Conservation (phyloP, 2,113 vertebrate genomes). For the Tetraodon nigroviridis region DNA sequence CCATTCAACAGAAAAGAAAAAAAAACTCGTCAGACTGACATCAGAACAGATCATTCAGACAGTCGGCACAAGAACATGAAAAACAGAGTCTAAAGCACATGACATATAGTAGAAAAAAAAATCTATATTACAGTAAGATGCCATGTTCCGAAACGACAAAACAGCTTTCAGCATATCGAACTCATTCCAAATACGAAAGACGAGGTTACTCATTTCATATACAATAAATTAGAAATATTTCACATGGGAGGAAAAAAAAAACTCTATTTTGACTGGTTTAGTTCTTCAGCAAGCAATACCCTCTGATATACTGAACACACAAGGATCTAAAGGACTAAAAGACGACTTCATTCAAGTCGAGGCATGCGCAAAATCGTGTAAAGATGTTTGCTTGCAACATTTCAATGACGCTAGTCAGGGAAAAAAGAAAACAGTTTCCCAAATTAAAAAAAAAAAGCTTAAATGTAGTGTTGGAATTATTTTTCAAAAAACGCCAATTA, state of each 20-base stretch:
- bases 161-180: constrained; percentile 37
- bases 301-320: constrained; percentile 48
- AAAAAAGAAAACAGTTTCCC: neutral
- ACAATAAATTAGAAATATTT: constrained; percentile 75
- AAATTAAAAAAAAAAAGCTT: too few relatives aligned
- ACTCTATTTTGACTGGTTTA: constrained; percentile 28
- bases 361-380: constrained; percentile 71
- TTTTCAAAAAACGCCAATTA: too few relatives aligned
- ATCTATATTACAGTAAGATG: constrained; percentile 47
- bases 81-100: constrained; percentile 34
- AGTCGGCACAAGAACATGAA: constrained; percentile 40
- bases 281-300: constrained; percentile 38
- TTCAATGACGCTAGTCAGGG: constrained; percentile 5
- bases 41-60: constrained; percentile 31
- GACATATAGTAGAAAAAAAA: constrained; percentile 10
- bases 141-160: constrained; percentile 28
- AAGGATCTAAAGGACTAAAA: constrained; percentile 42
- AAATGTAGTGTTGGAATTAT: too few relatives aligned
- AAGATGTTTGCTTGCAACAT: constrained; percentile 57
- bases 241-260: constrained; percentile 35
- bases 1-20: constrained; percentile 29
- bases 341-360: constrained; percentile 27
- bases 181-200: constrained; percentile 59
- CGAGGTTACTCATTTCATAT: constrained; percentile 62
- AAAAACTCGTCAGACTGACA: constrained; percentile 33